Percentiles rank a stretch among this genome's conserved stretches.
Conservation (phyloP, 2,888 invertebrate genomes). For the Andrena praecox region DNA sequence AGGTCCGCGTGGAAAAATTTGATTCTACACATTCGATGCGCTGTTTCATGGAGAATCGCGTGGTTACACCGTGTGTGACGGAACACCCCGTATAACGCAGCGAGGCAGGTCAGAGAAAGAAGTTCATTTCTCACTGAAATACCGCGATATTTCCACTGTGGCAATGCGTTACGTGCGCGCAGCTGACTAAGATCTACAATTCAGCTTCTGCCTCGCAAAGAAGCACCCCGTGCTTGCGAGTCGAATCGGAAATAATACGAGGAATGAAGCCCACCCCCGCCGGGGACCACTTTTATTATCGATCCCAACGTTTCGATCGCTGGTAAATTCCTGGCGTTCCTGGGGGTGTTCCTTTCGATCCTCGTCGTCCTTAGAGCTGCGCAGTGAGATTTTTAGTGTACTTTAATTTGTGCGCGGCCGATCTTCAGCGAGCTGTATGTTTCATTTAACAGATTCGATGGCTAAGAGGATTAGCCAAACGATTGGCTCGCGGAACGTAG, state of each 20-base stretch:
- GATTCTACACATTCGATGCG: neutral
- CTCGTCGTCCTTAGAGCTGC: neutral
- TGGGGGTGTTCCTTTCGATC: neutral
- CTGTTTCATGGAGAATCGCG: neutral
- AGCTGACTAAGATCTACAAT: slow-evolving; percentile 60
- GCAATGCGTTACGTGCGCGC: slow-evolving; percentile 44
- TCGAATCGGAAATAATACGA: slow-evolving; percentile 51
- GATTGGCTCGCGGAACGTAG: neutral
- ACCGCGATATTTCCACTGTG: slow-evolving; percentile 65
- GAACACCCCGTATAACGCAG: neutral
- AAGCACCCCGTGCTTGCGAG: slow-evolving; percentile 46
- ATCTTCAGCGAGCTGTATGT: neutral
- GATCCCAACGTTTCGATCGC: slow-evolving; percentile 21
- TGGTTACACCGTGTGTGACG: neutral
- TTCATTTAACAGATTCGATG: neutral
- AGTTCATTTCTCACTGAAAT: slow-evolving; percentile 71
- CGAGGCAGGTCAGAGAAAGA: slow-evolving; percentile 31
- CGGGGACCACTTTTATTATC: slow-evolving; percentile 22
- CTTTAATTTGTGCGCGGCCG: neutral
- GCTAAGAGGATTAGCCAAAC: neutral
- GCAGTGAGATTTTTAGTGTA: neutral
- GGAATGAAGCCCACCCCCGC: slow-evolving; percentile 23
- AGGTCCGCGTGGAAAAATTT: neutral
- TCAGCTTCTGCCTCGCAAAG: slow-evolving; percentile 48
- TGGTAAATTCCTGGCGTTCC: slow-evolving; percentile 22